Percentiles rank a stretch among this genome's conserved stretches.
phyloP scores from a whole-genome alignment of 2,888 invertebrate genomes.

The Campoletis raptor region DNA sequence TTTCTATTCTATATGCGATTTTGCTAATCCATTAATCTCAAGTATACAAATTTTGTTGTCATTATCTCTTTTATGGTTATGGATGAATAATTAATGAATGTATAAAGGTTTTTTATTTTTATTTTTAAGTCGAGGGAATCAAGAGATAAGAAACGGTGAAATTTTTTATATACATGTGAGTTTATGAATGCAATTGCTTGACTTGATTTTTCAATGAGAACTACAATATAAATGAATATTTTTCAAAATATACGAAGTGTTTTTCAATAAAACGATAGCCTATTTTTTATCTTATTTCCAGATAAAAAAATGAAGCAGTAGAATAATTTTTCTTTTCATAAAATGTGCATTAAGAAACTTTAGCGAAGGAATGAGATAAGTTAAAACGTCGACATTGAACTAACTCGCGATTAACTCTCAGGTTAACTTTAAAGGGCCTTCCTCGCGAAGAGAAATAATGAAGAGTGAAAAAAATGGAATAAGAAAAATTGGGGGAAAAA shows the following conservation, averaged over 20 bases:
- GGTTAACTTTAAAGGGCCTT: neutral
- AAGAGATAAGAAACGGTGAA: neutral
- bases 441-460: neutral
- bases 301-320: neutral
- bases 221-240: neutral
- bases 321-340: neutral
- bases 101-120: constrained; percentile 1
- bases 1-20: constrained; percentile 36
- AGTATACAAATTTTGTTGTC: constrained; percentile 35
- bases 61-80: constrained; percentile 30
- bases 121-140: neutral
- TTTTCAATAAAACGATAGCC: neutral
- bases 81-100: constrained; percentile 24
- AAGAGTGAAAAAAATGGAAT: neutral
- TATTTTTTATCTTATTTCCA: neutral
- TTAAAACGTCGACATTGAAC: neutral
- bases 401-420: neutral
- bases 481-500: constrained; percentile 4
- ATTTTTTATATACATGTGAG: neutral
- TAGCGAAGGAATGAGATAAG: neutral
- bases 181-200: neutral
- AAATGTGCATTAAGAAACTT: neutral
- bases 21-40: constrained; percentile 64
- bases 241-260: neutral
- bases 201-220: neutral